Base-by-base conservation (phyloP, 2,888 invertebrate species). In the Pyrochroa serraticornis region DNA sequence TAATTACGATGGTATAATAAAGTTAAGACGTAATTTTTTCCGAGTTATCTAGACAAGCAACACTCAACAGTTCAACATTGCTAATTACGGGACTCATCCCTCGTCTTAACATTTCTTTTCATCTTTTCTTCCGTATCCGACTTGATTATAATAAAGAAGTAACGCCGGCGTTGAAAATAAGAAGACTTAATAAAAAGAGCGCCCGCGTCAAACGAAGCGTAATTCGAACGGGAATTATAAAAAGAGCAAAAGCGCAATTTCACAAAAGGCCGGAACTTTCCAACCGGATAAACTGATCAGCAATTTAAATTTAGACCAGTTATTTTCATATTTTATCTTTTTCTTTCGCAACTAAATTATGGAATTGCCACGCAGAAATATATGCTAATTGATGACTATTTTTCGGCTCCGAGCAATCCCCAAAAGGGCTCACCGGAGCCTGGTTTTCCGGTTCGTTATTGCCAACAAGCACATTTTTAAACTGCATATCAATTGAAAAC, bases 211-310 rank as follows among this genome's bases (percentile, higher is more conserved):
- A 72, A 72, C 71, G 71, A 70, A 67, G 67, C 70, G 69, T 71
- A 66, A 71, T 71, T 71, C 66, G 64, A 64, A 70, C 66, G 62
- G 41, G 59, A 71, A 73, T 72, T 70, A 71, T 69, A 71, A 70
- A 72, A 71, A 69, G 68, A 69, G 67, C 64, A 68, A 69, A 67
- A 69, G 68, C 64, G 67, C 67, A 62, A 72, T 67, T 68, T 63
- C 57, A 65, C 66, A 75, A 76, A 75, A 74, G 75, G 61, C 71
- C 73, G 74, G 75, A 77, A 74, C 74, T 75, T 73, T 72, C 72
- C 76, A 72, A 71, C 77, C 78, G 77, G 74, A 78, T 76, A 76
- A 77, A 78, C 77, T 75, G 76, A 78, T 78, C 78, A 78, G 77
- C 77, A 78, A 77, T 78, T 78, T 77, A 78, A 78, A 78, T 78